Base-by-base conservation (phyloP, 2,797 vertebrate genomes). In the Protosalanx chinensis region DNA sequence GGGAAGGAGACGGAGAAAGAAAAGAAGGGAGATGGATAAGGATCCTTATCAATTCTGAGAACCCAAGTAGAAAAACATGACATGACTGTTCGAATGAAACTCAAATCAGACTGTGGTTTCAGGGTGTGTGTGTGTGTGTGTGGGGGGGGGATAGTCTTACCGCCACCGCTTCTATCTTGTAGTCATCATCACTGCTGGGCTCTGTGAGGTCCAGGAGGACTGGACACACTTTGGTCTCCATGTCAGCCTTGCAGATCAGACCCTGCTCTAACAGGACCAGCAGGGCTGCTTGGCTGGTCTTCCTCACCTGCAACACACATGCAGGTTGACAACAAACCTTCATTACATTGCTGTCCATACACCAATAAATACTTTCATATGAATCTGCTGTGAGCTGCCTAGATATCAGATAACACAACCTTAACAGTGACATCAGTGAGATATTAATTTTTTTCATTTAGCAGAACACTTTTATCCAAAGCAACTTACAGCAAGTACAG, bases 241-340 rank as follows among this genome's bases (percentile, higher is more conserved):
- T 90, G 76, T 97, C 94, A 4, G 85, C 88, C 88, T 96, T 95
- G 83, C 90, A 91, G 82, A 97, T 90, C 1, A 97, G 93, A 58
- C 93, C 94, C 78, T 96, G 96, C 81, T 97, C 95, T 81, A 97
- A 80, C 58, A 98, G 87, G 69, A 96, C 93, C 13, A 95, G 91
- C 70, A 98, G 86, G 0, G 94, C 94, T 75, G 97, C 96, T 86
- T 96, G 95, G 80, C 94, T 96, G 59, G 95, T 94, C 86, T 98
- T 97, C 80, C 96, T 92, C 75, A 97, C 96, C 96, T 96, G 68
- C 27, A 78, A 63, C 80, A 46, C 16, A 53, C 33, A 69, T 13
- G 2, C 41, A 46, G 10, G 7, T 13, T 46, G 3, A 46, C 41
- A 46, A 3, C 7, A 46, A 0, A 12, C 41, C 12, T 0, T 3